Conservation (phyloP, 2,797 vertebrate species). For the Neopelma chrysocephalum region DNA sequence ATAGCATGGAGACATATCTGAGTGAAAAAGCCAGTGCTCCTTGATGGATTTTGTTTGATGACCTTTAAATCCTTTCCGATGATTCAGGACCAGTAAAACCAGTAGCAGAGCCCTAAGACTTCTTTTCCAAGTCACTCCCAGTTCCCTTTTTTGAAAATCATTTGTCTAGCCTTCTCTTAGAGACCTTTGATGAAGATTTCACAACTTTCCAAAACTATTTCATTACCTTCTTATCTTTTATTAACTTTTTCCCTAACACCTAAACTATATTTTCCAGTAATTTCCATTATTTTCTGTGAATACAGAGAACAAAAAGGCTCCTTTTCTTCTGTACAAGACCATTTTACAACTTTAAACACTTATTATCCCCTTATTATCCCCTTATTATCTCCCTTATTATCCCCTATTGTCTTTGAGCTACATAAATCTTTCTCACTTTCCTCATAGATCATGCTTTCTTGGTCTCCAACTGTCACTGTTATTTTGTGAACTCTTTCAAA, state of each 20-base stretch:
- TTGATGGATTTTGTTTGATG: not conserved
- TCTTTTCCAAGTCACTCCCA: not conserved
- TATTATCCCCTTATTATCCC: no score
- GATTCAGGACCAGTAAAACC: not conserved
- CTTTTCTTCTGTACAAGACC: not conserved
- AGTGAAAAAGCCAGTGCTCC: not conserved
- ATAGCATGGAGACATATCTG: rapidly evolving
- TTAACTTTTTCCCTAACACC: not conserved
- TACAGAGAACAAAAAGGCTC: not conserved
- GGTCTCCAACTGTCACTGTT: not conserved
- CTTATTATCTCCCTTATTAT: no score
- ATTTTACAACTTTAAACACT: not conserved
- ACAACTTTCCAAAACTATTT: not conserved
- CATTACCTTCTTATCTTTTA: not conserved
- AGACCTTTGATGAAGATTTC: not conserved
- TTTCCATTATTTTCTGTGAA: not conserved
- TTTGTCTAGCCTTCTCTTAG: not conserved
- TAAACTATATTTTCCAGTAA: not conserved
- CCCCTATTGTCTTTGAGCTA: not conserved
- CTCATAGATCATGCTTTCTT: not conserved
- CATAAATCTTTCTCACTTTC: not conserved
- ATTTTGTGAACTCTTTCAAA: not conserved
- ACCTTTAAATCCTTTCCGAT: not conserved
- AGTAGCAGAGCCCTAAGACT: not conserved
- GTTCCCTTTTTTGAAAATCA: not conserved